These are phyloP conservation scores for Drosophila dives DNA, from an alignment of 2,888 invertebrate genomes.

Conservation along the genomic window DNA sequence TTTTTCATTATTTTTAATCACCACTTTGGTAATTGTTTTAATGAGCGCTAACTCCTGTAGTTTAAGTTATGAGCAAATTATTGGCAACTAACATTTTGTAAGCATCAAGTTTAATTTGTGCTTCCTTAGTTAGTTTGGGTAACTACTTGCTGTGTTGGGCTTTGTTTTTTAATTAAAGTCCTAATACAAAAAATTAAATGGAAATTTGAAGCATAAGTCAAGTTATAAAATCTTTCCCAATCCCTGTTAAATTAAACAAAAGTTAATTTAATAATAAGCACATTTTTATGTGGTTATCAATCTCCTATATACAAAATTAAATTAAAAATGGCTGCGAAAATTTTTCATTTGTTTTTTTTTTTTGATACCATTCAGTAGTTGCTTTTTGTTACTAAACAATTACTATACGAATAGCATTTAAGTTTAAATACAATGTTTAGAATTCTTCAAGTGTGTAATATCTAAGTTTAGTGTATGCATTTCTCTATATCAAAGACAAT, in stretches of 20 bases:
- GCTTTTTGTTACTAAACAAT: background rate
- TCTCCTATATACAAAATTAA: background rate
- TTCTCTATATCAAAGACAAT: conserved; percentile 4
- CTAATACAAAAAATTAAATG: background rate
- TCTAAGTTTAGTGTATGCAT: background rate
- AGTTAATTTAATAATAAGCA: background rate
- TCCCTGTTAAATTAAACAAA: background rate
- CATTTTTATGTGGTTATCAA: background rate
- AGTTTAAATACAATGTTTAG: background rate
- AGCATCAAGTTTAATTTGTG: background rate
- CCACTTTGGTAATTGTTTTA: conserved; percentile 61
- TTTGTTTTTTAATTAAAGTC: background rate
- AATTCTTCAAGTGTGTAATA: conserved; percentile 1
- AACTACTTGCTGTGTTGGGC: background rate
- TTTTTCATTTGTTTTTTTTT: background rate
- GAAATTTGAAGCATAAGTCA: background rate
- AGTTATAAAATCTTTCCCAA: background rate
- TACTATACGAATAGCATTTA: background rate
- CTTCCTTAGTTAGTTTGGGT: conserved; percentile 6
- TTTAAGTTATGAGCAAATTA: conserved; percentile 30
- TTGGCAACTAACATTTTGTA: conserved; percentile 20
- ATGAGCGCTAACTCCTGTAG: conserved; percentile 51
- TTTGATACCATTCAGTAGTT: background rate
- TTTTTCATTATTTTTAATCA: conserved; percentile 19
- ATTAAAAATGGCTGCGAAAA: background rate